phyloP scores from a whole-genome alignment of 2,797 vertebrate species.

The Luscinia luscinia region DNA sequence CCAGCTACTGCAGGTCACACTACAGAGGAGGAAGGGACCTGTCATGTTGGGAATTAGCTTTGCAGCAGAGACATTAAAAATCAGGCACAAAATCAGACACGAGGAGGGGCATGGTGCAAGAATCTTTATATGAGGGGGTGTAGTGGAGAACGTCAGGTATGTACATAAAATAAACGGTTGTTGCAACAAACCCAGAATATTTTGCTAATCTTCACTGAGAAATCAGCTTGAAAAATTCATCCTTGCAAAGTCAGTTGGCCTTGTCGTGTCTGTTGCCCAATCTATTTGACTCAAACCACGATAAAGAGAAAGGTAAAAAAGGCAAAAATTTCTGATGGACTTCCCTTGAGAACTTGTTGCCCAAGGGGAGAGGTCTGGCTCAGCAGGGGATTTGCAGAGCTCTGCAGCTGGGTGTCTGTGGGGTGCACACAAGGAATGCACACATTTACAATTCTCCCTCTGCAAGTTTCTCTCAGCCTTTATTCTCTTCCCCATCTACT shows the following conservation, averaged over 20 bases:
- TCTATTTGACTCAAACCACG: neutral
- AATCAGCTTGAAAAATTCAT: slow-evolving; percentile 50
- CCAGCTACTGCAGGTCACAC: neutral
- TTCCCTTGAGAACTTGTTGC: neutral
- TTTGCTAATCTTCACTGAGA: slow-evolving; percentile 51
- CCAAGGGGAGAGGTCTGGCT: neutral
- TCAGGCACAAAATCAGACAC: neutral
- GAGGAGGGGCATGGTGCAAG: neutral
- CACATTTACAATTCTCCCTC: neutral
- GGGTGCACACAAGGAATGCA: neutral
- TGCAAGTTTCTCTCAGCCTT: neutral
- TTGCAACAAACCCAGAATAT: slow-evolving; percentile 42
- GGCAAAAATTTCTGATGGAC: neutral
- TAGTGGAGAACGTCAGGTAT: slow-evolving; percentile 12
- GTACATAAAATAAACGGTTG: slow-evolving; percentile 36
- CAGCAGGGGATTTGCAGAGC: neutral
- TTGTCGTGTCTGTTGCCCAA: slow-evolving; percentile 36
- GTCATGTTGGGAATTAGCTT: neutral
- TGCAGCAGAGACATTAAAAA: neutral
- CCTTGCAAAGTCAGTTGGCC: neutral
- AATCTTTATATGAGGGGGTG: neutral
- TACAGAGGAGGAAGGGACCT: neutral
- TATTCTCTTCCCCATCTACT: neutral
- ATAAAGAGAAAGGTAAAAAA: slow-evolving; percentile 18
- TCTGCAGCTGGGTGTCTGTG: neutral